Percentiles rank a stretch among this genome's conserved stretches.
Evolutionary conservation across 2,797 vertebrate genomes (phyloP).

Genomic region (Poeciliopsis infans): DNA sequence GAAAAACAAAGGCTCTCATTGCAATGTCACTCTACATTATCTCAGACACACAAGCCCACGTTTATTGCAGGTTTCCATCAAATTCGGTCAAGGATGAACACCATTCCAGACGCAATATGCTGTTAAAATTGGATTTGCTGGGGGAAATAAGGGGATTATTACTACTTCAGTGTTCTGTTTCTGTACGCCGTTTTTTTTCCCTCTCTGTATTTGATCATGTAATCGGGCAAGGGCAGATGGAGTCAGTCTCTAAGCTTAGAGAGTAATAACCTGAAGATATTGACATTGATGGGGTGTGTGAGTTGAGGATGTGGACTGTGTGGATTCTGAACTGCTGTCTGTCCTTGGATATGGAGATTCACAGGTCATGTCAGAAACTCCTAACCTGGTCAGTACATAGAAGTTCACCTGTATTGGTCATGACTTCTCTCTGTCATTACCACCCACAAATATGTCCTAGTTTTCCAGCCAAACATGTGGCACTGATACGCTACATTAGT

Average conservation of each 20-base stretch:
- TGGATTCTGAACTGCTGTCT: constrained; percentile 24
- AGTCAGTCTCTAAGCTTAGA: constrained; percentile 66
- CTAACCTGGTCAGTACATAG: constrained; percentile 29
- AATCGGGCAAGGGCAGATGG: constrained; percentile 66
- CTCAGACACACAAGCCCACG: constrained; percentile 44
- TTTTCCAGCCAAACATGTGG: constrained; percentile 26
- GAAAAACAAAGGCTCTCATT: constrained; percentile 58
- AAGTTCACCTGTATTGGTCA: constrained; percentile 43
- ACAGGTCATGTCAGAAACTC: constrained; percentile 52
- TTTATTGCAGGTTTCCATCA: constrained; percentile 68
- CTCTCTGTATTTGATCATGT: constrained; percentile 68
- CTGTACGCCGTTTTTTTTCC: constrained; percentile 53
- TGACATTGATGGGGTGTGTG: constrained; percentile 17
- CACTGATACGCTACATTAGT: not conserved
- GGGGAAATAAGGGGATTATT: constrained; percentile 66
- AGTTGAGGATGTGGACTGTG: constrained; percentile 17
- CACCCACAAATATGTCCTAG: constrained; percentile 50
- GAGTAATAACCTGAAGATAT: constrained; percentile 66
- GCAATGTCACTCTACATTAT: constrained; percentile 72
- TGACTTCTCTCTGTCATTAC: constrained; percentile 21
- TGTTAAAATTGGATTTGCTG: constrained; percentile 75
- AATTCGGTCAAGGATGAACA: constrained; percentile 68
- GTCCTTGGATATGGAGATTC: constrained; percentile 65
- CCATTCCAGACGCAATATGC: constrained; percentile 51
- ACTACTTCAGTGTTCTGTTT: constrained; percentile 57